Evolutionary conservation across 1,140 invertebrate genomes (phyloP), one percentile per base, ranked within the genome.

Genomic region (Phthorimaea operculella): DNA sequence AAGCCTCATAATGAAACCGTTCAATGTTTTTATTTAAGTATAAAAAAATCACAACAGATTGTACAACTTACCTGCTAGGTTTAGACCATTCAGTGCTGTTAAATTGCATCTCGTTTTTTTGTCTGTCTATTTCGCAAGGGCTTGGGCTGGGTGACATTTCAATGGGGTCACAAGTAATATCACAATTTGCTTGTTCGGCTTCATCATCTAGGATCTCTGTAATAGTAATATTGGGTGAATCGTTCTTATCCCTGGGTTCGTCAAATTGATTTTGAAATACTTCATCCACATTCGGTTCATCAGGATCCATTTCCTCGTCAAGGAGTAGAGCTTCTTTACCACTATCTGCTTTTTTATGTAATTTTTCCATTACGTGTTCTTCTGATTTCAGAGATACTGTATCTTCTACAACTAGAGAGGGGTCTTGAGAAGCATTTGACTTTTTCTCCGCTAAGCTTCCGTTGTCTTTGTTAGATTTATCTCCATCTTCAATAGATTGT

Each of bases 171-270:
- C 72, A 58, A 44, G 64, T 64, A 18, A 66, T 70, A 42, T 74
- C 72, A 54, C 81, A 72, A 16, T 66, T 67, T 34, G 59, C 72
- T 12, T 67, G 60, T 50, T 70, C 72, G 18, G 58, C 52, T 33
- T 78, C 80, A 39, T 85, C 79, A 45, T 84, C 83, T 48, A 70
- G 76, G 42, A 86, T 83, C 72, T 87, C 85, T 10, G 83, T 85
- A 33, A 87, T 87, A 1, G 80, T 85, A 49, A 86, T 81, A 59
- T 86, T 85, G 8, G 83, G 83, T 36, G 85, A 85, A 55, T 76
- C 75, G 45, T 77, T 77, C 16, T 67, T 69, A 48, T 70, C 64
- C 62, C 70, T 66, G 36, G 51, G 62, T 59, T 77, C 72, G 50
- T 77, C 70, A 53, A 79, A 62, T 58, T 83, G 75, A 62, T 74